Percentiles rank a stretch among this genome's conserved stretches.
Conservation (phyloP, 2,113 vertebrate genomes). For the Oxyruncus cristatus region DNA sequence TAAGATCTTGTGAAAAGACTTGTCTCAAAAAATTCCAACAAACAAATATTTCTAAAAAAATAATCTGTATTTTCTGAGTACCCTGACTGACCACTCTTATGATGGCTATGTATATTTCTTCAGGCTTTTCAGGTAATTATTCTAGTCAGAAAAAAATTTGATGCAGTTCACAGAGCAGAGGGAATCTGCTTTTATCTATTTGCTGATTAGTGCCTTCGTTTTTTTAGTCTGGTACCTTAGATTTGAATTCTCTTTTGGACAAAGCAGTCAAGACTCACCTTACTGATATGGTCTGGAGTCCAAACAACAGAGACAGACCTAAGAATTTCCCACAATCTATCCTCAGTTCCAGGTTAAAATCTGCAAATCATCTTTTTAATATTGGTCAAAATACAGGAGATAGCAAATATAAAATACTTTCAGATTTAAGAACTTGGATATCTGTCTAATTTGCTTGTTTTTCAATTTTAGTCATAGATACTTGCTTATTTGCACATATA, state of each 20-base stretch:
- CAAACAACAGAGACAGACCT: background rate
- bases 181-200: background rate
- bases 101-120: background rate
- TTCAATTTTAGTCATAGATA: background rate
- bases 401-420: background rate
- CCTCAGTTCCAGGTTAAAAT: background rate
- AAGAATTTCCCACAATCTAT: background rate
- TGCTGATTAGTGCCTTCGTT: background rate
- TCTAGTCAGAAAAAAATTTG: background rate
- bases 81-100: background rate
- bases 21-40: background rate
- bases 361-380: background rate
- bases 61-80: background rate
- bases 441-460: background rate
- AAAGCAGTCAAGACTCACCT: background rate
- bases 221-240: background rate
- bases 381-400: background rate
- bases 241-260: background rate
- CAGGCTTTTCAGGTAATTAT: background rate
- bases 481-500: slow-evolving; percentile 27
- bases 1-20: background rate
- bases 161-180: background rate
- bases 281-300: background rate
- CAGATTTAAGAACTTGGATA: background rate
- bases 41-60: background rate